Base-by-base conservation (phyloP, 2,888 invertebrate genomes). In the Ypsolopha scabrella region DNA sequence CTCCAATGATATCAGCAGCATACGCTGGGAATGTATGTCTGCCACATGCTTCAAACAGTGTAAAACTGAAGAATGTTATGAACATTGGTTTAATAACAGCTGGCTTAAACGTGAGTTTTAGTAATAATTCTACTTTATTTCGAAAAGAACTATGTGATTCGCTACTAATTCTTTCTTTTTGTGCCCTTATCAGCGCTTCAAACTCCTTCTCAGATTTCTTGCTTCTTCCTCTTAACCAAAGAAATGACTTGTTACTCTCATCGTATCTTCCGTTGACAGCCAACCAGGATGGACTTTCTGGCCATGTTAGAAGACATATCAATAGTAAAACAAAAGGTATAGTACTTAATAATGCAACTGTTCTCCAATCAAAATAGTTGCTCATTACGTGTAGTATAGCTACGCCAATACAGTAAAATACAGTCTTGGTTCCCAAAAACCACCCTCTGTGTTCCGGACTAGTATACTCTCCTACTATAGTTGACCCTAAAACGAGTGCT, bases 1-100 rank as follows among this genome's bases (percentile, higher is more conserved):
- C 48, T n/a, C 38, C 33, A 11, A 53, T 67, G 1, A 80, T 75
- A 52, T 74, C 69, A 11, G 68, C 44, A 3, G 77, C 79, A 38
- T 72, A 80, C 0, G 72, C 67, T 0, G 79, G 72, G n/a, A 80
- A 75, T 0, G 68, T 57, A 43, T 80, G 77, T 38, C 75, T 64
- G 0, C 80, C 78, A 44, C 72, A 67, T 2, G 63, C 48, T 56
- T 80, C 80, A 0, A 75, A 50, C 1, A 80, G 51, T 1, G 71
- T 2, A 1, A 51, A 55, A 9, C 67, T 62, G 6, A 72, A 58
- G 0, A 69, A 46, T 1, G 70, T 61, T 7, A 79, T 70, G 0
- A 65, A 54, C 0, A 67, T 8, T 0, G 80, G 80, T 53, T 70
- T 76, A 0, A 69, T 10, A 9, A 80, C 79, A 38, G 75, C 70